Conservation (phyloP, 2,888 invertebrate genomes). For the Nephrotoma flavescens region DNA sequence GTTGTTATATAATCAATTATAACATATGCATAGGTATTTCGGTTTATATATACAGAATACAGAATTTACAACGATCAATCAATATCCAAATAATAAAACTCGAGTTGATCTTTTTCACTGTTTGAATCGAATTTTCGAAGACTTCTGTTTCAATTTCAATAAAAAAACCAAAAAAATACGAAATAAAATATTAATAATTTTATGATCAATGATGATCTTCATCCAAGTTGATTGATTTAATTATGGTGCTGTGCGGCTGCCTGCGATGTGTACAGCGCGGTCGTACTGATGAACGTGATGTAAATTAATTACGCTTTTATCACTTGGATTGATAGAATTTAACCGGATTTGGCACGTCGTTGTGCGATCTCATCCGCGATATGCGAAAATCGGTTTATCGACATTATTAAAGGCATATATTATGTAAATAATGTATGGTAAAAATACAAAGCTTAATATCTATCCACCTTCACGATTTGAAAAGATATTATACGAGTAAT, state of each 20-base stretch:
- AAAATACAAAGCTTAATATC: neutral
- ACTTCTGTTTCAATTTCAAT: neutral
- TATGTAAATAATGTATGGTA: neutral
- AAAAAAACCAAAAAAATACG: neutral
- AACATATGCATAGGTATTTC: neutral
- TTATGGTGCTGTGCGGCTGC: neutral
- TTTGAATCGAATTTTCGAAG: neutral
- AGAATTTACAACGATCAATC: neutral
- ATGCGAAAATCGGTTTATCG: neutral
- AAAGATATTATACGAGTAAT: neutral
- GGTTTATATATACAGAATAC: neutral
- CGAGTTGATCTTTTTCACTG: neutral
- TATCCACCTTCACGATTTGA: slow-evolving; percentile 1
- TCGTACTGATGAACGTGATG: neutral
- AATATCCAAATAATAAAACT: neutral
- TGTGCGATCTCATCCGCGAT: neutral
- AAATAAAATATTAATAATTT: neutral
- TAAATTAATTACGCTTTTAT: neutral
- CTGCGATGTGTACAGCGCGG: neutral
- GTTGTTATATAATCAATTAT: neutral
- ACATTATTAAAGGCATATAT: neutral
- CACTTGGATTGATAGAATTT: neutral
- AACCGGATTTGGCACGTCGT: neutral
- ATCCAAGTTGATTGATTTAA: neutral
- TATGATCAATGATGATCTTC: neutral